Base-by-base conservation (phyloP, 2,797 vertebrate species). In the Yasuhikotakia modesta region DNA sequence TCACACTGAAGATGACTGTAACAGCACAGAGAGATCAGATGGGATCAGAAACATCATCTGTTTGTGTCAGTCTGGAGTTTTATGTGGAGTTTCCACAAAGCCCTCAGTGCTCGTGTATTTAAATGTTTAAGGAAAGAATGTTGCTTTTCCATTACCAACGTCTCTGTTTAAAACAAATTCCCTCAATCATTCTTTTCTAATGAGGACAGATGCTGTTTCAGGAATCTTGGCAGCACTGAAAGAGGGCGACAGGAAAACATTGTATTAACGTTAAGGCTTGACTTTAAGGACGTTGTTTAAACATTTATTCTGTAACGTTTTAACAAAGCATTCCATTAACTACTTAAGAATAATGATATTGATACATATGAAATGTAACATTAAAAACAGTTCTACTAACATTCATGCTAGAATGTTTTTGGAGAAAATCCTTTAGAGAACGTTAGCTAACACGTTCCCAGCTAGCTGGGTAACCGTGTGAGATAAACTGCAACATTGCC, bases 401-500 rank as follows among this genome's bases (percentile, higher is more conserved):
- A 10, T 43, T 43, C 4, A 3, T 35, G 32, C 32, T 4, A 35
- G 32, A 35, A 35, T 35, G 32, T 5, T 43, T 43, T 43, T 10
- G 8, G 27, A 43, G 10, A 10, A 43, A 27, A 27, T 4, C 39
- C 11, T 43, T 43, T 10, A 43, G 39, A 43, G 39, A 43, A 11
- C 39, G 39, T 43, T 43, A 43, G 39, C 8, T 10, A 43, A 10
- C 39, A 43, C n/a, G n/a, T 43, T 43, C 39, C 10, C 39, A 10
- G 39, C 11, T 43, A 43, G 39, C 39, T 43, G 39, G 5, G 35
- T 39, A 39, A n/a, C n/a, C 70, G 53, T 57, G 58, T 46, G 66
- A 48, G 48, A 76, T 79, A 65, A 76, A 64, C 48, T 67, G 58
- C 69, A 58, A 43, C 52, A 77, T 70, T 48, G 27, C 78, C 46